Percentiles rank a stretch among this genome's conserved stretches.
Evolutionary conservation across 2,113 vertebrate species (phyloP).

Genomic region (Leiothrix lutea): DNA sequence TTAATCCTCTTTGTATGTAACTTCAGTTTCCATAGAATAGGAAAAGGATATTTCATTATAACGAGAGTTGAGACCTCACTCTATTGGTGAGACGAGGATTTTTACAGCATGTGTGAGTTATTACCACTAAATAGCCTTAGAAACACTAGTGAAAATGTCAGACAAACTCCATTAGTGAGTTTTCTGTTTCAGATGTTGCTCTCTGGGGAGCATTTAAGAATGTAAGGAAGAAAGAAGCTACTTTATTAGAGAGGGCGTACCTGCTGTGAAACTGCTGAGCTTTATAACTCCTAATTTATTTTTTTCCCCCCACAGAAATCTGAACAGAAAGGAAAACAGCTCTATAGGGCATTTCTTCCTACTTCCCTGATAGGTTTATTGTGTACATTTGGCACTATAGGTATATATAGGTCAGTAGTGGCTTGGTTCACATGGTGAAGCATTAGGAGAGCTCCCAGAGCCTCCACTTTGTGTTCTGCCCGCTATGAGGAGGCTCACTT

Average conservation of each 20-base stretch:
- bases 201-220: constrained; percentile 1
- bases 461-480: neutral
- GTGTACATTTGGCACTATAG: neutral
- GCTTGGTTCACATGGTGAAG: neutral
- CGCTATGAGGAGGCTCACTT: neutral
- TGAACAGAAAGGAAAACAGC: neutral
- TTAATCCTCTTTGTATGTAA: neutral
- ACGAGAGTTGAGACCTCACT: neutral
- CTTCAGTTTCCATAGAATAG: neutral
- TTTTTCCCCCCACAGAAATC: neutral
- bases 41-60: neutral
- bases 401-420: neutral
- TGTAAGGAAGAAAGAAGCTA: neutral
- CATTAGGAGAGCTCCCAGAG: neutral
- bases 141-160: neutral
- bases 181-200: neutral
- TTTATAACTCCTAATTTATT: neutral
- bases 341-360: neutral
- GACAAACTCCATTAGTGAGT: neutral
- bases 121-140: neutral
- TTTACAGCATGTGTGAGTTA: neutral
- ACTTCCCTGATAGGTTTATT: neutral
- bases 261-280: neutral
- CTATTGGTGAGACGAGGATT: neutral
- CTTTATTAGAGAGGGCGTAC: neutral